Conservation (phyloP, 2,888 invertebrate genomes). For the Panorpa germanica region DNA sequence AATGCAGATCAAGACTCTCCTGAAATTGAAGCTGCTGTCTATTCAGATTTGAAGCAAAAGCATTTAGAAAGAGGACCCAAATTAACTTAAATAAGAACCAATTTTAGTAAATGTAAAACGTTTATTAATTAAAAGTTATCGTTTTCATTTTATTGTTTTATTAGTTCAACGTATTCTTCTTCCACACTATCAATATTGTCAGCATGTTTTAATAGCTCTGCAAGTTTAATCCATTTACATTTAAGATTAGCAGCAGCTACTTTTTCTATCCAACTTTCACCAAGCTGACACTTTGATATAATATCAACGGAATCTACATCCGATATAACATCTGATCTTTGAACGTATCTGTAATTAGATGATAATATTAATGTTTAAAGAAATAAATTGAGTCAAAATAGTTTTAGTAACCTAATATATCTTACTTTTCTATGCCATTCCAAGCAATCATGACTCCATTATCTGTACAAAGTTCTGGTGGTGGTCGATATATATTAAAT, state of each 20-base stretch:
- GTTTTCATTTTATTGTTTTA: too few species aligned
- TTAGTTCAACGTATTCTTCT: too few species aligned
- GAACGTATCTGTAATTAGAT: slow-evolving; percentile 8
- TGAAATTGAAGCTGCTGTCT: slow-evolving; percentile 25
- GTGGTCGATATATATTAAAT: slow-evolving; percentile 54
- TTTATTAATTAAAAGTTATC: too few species aligned
- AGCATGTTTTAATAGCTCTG: too few species aligned
- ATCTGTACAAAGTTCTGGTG: slow-evolving; percentile 78
- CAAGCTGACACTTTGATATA: slow-evolving; percentile 39
- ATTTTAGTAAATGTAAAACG: too few species aligned
- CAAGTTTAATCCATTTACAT: slow-evolving; percentile 31
- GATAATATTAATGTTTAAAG: neutral
- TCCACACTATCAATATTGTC: too few species aligned
- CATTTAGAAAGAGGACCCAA: slow-evolving; percentile 33
- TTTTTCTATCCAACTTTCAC: slow-evolving; percentile 33
- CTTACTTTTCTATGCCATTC: slow-evolving; percentile 79
- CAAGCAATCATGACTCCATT: slow-evolving; percentile 99
- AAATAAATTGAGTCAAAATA: slow-evolving; percentile 10
- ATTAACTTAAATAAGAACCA: slow-evolving; percentile 29
- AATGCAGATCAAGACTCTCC: slow-evolving; percentile 32
- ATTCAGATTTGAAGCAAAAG: slow-evolving; percentile 27
- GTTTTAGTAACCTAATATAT: slow-evolving; percentile 25
- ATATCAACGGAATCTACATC: slow-evolving; percentile 40
- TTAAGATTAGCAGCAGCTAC: slow-evolving; percentile 35
- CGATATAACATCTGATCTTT: slow-evolving; percentile 10